phyloP scores from a whole-genome alignment of 2,888 invertebrate genomes.

The Rhagophthalmus giganteus region DNA sequence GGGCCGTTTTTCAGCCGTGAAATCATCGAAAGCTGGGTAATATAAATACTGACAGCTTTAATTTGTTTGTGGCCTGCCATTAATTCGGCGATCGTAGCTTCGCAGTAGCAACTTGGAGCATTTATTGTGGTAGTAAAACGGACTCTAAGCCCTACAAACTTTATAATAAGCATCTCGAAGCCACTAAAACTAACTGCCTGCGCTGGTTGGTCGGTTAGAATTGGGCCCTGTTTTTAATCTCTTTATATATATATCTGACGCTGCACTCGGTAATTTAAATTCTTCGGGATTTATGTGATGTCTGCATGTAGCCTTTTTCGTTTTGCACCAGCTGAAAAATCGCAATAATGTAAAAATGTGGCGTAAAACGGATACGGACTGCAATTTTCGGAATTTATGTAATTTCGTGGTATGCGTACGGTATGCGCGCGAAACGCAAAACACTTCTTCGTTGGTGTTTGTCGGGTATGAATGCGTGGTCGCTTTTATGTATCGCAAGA shows the following conservation, averaged over 20 bases:
- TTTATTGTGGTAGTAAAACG: constrained; percentile 49
- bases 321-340: constrained; percentile 35
- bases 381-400: constrained; percentile 37
- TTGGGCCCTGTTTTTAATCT: constrained; percentile 47
- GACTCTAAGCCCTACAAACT: constrained; percentile 46
- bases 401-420: constrained; percentile 29
- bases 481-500: constrained; percentile 20
- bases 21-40: constrained; percentile 27
- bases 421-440: constrained; percentile 22
- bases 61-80: constrained; percentile 45
- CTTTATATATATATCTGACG: constrained; percentile 43
- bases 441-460: constrained; percentile 14
- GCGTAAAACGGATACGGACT: constrained; percentile 27
- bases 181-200: constrained; percentile 35
- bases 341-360: constrained; percentile 37
- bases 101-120: constrained; percentile 39
- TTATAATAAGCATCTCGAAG: constrained; percentile 46
- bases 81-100: constrained; percentile 43
- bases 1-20: constrained; percentile 23
- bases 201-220: constrained; percentile 23
- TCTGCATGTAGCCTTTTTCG: constrained; percentile 28
- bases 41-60: constrained; percentile 40
- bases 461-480: constrained; percentile 12
- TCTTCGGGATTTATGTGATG: constrained; percentile 41
- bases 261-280: constrained; percentile 41